Percentiles rank a stretch among this genome's conserved stretches.
These are phyloP conservation scores for Motacilla tschutschensis DNA, from an alignment of 2,113 vertebrate genomes.

Conservation along the genomic window DNA sequence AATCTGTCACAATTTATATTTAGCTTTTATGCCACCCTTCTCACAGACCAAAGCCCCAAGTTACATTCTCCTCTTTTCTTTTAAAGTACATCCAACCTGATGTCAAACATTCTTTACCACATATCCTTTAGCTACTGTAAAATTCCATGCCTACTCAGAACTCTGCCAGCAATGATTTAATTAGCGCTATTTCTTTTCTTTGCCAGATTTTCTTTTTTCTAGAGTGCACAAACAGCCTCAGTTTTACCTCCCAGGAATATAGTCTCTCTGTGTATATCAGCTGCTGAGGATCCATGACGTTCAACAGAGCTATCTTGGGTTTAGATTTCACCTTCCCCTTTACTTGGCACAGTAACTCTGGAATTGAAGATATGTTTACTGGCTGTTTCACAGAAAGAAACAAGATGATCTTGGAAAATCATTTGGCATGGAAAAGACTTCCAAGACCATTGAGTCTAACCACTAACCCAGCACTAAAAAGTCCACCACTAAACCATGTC, in stretches of 20 bases:
- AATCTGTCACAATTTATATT: constrained; percentile 40
- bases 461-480: not conserved
- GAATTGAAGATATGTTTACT: not conserved
- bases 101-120: not conserved
- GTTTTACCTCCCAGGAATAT: not conserved
- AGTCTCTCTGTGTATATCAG: not conserved
- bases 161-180: not conserved
- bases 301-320: not conserved
- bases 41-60: not conserved
- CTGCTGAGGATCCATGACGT: not conserved
- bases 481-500: not conserved
- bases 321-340: not conserved
- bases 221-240: not conserved
- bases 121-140: not conserved
- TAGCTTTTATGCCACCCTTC: constrained; percentile 3
- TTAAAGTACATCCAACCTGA: not conserved
- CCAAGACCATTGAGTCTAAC: not conserved
- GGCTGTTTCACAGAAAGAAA: not conserved
- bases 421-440: not conserved
- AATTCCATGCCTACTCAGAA: not conserved
- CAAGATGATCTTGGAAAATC: not conserved
- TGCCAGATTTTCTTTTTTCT: not conserved
- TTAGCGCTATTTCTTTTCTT: not conserved
- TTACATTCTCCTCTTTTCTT: not conserved
- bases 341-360: not conserved